Conservation (phyloP, 2,888 invertebrate species). For the Lampropteryx suffumata region DNA sequence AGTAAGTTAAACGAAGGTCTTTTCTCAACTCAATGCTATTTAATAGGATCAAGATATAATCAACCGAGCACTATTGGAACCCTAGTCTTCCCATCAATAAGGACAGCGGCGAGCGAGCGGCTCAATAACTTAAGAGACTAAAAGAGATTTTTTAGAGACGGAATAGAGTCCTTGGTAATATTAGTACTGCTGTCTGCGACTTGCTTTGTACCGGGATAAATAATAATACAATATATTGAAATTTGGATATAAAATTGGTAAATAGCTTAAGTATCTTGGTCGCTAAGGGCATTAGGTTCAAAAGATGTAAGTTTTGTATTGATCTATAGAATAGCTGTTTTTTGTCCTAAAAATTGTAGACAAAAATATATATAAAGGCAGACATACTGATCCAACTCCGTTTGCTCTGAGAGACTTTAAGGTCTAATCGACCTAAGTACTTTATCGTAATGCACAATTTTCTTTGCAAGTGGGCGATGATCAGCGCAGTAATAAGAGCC, state of each 20-base stretch:
- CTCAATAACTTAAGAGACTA: conserved; percentile 15
- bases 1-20: conserved; percentile 1
- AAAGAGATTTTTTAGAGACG: conserved; percentile 5
- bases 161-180: background rate
- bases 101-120: conserved; percentile 17
- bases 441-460: conserved; percentile 29
- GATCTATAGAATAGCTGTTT: no score
- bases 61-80: conserved; percentile 21
- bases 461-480: conserved; percentile 42
- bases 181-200: background rate
- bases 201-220: background rate
- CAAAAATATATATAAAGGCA: no score
- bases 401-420: no score
- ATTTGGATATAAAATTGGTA: no score
- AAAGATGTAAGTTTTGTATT: no score
- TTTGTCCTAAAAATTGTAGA: no score
- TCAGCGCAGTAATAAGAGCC: conserved; percentile 37
- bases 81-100: conserved; percentile 21
- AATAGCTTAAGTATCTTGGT: no score
- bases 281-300: no score
- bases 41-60: conserved; percentile 25
- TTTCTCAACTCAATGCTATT: conserved; percentile 12
- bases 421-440: no score
- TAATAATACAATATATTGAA: no score
- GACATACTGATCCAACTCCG: no score